These are phyloP conservation scores for Malaclemys terrapin DNA, from an alignment of 2,113 vertebrate genomes.

Conservation along the genomic window DNA sequence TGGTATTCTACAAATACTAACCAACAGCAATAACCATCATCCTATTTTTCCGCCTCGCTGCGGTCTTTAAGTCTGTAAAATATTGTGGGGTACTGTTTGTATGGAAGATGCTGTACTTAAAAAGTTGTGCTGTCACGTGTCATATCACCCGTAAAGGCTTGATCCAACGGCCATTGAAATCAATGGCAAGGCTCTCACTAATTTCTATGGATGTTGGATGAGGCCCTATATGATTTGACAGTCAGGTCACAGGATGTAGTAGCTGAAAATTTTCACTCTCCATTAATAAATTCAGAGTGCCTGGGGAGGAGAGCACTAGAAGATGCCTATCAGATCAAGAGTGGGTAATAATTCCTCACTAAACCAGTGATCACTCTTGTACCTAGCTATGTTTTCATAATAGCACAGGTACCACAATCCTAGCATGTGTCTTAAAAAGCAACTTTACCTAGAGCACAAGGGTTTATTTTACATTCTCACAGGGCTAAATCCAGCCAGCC, in stretches of 20 bases:
- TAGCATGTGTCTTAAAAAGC: background rate
- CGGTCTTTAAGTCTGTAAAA: background rate
- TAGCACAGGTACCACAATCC: background rate
- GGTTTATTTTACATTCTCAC: background rate
- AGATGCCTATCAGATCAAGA: background rate
- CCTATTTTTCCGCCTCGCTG: background rate
- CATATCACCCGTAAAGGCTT: background rate
- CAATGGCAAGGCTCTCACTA: background rate
- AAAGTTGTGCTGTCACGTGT: background rate
- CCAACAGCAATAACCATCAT: background rate
- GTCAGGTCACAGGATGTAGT: background rate
- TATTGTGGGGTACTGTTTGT: background rate
- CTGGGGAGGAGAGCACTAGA: fast-evolving
- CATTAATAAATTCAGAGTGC: background rate
- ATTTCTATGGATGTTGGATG: background rate
- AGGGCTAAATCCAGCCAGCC: background rate
- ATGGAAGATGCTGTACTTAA: background rate
- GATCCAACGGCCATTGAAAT: background rate
- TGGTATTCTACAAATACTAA: background rate
- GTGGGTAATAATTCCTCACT: background rate
- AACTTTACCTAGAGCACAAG: background rate
- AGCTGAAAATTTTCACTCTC: background rate
- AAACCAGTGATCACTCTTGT: background rate
- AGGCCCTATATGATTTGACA: background rate
- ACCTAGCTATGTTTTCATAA: background rate